phyloP scores from a whole-genome alignment of 2,113 vertebrate genomes.

The Nycticryphes semicollaris region DNA sequence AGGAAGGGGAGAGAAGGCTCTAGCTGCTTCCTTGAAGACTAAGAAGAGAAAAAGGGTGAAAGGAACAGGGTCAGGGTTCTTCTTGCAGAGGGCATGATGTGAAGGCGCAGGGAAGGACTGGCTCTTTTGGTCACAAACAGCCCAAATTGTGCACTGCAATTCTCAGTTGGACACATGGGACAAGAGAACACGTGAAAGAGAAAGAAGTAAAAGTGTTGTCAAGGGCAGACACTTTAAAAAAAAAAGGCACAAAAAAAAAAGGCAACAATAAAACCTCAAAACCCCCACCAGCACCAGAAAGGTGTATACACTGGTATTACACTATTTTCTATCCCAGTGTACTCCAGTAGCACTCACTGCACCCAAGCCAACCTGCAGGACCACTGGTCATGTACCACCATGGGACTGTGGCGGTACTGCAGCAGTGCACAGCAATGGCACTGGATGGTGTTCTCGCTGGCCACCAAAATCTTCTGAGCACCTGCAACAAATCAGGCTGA shows the following conservation, averaged over 20 bases:
- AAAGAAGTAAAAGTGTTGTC: neutral
- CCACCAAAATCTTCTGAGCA: neutral
- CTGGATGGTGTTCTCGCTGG: neutral
- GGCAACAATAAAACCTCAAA: neutral
- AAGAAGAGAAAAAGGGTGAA: neutral
- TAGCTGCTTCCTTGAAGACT: neutral
- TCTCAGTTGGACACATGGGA: neutral
- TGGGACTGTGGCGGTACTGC: neutral
- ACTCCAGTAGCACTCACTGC: neutral
- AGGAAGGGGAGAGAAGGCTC: neutral
- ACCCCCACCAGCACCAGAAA: neutral
- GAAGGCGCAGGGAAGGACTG: neutral
- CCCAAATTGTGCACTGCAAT: neutral
- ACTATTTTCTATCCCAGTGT: neutral
- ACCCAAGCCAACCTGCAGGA: neutral
- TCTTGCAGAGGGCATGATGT: neutral
- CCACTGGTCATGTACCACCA: rapidly evolving
- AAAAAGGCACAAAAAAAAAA: neutral
- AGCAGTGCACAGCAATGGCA: neutral
- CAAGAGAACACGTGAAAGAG: rapidly evolving
- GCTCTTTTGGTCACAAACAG: neutral
- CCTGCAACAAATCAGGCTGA: slow-evolving; percentile 19
- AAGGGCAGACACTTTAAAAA: neutral
- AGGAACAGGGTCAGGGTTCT: neutral
- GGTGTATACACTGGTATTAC: rapidly evolving